These are phyloP conservation scores for Pseudachorutes palmiensis DNA, from an alignment of 1,140 invertebrate genomes.

Conservation along the genomic window DNA sequence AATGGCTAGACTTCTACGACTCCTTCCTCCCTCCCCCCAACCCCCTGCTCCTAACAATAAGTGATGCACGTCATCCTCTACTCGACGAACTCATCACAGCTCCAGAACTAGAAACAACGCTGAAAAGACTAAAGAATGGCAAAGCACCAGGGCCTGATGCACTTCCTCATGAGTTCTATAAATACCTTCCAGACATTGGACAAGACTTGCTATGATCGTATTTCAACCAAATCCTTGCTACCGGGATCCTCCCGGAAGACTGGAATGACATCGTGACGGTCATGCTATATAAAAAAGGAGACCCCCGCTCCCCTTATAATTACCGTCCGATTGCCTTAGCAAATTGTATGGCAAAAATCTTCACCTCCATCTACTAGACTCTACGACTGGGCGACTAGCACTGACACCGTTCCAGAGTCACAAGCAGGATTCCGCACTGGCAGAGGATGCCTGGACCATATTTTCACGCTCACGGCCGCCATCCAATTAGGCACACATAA, in stretches of 20 bases:
- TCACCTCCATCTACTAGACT: conserved; percentile 31
- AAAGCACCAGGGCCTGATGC: conserved; percentile 33
- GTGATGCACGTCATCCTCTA: not conserved
- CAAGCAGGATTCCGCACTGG: conserved; percentile 32
- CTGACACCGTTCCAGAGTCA: conserved; percentile 29
- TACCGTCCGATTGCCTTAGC: conserved; percentile 23
- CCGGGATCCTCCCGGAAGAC: not conserved
- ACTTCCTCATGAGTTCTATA: conserved; percentile 28
- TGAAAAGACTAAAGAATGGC: conserved; percentile 26
- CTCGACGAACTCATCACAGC: not conserved
- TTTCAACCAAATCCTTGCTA: conserved; percentile 8
- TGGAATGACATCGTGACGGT: conserved; percentile 10
- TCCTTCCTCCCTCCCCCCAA: not conserved
- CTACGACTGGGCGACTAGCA: conserved; percentile 18
- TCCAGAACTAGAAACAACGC: conserved; percentile 1
- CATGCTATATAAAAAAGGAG: conserved; percentile 19
- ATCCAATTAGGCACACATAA: conserved; percentile 23
- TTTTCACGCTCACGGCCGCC: conserved; percentile 23
- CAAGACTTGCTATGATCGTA: not conserved
- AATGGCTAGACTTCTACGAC: not conserved
- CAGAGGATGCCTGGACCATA: conserved; percentile 30
- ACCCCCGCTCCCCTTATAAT: conserved; percentile 3
- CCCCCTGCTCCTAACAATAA: not conserved
- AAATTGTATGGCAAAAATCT: conserved; percentile 33
- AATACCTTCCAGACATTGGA: conserved; percentile 3